These are phyloP conservation scores for Ophioninae sp. DNA, from an alignment of 2,888 invertebrate genomes.

Conservation along the genomic window DNA sequence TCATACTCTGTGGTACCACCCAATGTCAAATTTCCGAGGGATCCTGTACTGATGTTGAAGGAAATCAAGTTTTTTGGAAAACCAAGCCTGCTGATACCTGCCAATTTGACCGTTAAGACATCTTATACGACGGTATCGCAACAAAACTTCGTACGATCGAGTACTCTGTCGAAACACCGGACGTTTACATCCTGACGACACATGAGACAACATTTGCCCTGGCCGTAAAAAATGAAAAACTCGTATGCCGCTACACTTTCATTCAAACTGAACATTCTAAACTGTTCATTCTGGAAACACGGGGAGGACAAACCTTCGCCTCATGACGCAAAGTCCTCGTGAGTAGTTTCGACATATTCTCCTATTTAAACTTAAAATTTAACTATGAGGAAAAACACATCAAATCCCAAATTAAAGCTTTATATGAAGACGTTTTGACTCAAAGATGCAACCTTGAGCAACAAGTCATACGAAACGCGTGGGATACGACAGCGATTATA, in stretches of 20 bases:
- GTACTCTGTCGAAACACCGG: background rate
- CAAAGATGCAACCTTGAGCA: too few relatives aligned
- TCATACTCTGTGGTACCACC: constrained; percentile 14
- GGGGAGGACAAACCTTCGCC: background rate
- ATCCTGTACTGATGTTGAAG: constrained; percentile 21
- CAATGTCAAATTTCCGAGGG: constrained; percentile 9
- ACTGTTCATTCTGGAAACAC: constrained; percentile 22
- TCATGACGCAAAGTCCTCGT: background rate
- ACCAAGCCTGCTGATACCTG: constrained; percentile 35
- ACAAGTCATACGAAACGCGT: too few relatives aligned
- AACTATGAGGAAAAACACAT: too few relatives aligned
- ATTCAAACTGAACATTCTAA: constrained; percentile 33
- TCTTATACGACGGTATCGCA: too few relatives aligned
- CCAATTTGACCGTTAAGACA: constrained; percentile 40
- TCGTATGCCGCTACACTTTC: constrained; percentile 14
- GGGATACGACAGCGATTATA: too few relatives aligned
- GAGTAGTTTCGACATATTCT: too few relatives aligned
- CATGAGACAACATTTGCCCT: constrained; percentile 35
- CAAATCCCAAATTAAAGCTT: too few relatives aligned
- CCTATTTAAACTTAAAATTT: too few relatives aligned
- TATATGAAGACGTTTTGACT: too few relatives aligned
- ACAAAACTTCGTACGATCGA: background rate
- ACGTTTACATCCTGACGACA: constrained; percentile 20
- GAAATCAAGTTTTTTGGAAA: constrained; percentile 41
- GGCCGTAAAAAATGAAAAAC: background rate